A percentile compares a stretch with the other conserved stretches of the same genome.
Conservation (phyloP, 2,797 vertebrate genomes). For the Fratercula arctica region DNA sequence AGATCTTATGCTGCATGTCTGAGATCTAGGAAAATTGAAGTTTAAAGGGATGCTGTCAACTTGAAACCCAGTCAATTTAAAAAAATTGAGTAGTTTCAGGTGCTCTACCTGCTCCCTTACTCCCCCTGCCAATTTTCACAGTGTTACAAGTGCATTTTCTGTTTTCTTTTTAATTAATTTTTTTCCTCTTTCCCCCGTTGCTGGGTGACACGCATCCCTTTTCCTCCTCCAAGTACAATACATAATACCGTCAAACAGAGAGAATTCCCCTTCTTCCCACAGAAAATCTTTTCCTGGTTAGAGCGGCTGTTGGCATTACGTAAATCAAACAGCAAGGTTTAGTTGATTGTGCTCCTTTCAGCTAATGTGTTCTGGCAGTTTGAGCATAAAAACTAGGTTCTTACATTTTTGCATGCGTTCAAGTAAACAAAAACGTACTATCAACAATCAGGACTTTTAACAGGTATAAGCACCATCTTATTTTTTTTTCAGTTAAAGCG, state of each 20-base stretch:
- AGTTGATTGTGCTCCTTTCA: not conserved
- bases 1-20: not conserved
- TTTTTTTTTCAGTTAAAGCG: not conserved
- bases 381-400: constrained; percentile 6
- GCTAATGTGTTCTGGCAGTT: not conserved
- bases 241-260: not conserved
- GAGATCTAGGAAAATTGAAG: not conserved
- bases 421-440: not conserved
- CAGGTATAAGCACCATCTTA: not conserved
- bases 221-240: not conserved
- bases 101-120: constrained; percentile 1
- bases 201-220: not conserved
- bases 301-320: fast-evolving
- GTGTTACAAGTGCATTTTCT: not conserved
- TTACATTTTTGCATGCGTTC: not conserved
- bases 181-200: not conserved
- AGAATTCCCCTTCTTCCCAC: not conserved
- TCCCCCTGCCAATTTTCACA: constrained; percentile 3
- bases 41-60: constrained; percentile 39
- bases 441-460: not conserved
- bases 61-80: not conserved
- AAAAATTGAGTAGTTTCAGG: not conserved
- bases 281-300: not conserved
- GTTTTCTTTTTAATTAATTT: not conserved
- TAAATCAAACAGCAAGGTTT: not conserved